These are phyloP conservation scores for Sylvia atricapilla DNA, from an alignment of 2,113 vertebrate species.

Conservation along the genomic window DNA sequence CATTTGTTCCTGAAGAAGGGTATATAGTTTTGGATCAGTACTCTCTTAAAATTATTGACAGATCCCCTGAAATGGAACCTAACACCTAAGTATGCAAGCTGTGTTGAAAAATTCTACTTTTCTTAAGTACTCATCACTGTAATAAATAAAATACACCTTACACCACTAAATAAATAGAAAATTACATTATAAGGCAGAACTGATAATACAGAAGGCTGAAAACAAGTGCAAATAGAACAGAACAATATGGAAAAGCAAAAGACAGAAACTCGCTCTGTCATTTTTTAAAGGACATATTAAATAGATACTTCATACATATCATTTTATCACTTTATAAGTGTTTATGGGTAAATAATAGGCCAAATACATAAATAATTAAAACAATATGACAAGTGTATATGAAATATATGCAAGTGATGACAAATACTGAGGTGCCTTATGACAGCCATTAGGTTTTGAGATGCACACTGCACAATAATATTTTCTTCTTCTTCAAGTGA, in stretches of 20 bases:
- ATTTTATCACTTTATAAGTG: not conserved
- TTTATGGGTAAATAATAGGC: not conserved
- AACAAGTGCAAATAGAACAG: not conserved
- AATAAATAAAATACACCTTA: not conserved
- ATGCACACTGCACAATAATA: rapidly evolving
- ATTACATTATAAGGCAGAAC: not conserved
- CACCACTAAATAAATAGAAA: not conserved
- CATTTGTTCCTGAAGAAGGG: not conserved
- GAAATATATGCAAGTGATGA: not conserved
- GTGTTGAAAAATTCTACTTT: not conserved
- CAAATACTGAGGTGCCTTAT: not conserved
- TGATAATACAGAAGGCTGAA: not conserved
- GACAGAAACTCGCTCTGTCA: not conserved
- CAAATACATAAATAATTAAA: not conserved
- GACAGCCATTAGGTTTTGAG: not conserved
- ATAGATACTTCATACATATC: not conserved
- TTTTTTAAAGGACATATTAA: not conserved
- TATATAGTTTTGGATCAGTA: not conserved
- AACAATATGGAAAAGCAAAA: not conserved
- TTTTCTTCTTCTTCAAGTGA: not conserved
- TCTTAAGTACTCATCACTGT: rapidly evolving
- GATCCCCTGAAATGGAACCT: not conserved
- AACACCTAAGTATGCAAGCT: not conserved
- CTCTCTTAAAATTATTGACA: not conserved
- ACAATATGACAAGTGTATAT: not conserved